Percentiles rank a stretch among this genome's conserved stretches.
Evolutionary conservation across 2,113 vertebrate genomes (phyloP).

Genomic region (Colinus virginianus): DNA sequence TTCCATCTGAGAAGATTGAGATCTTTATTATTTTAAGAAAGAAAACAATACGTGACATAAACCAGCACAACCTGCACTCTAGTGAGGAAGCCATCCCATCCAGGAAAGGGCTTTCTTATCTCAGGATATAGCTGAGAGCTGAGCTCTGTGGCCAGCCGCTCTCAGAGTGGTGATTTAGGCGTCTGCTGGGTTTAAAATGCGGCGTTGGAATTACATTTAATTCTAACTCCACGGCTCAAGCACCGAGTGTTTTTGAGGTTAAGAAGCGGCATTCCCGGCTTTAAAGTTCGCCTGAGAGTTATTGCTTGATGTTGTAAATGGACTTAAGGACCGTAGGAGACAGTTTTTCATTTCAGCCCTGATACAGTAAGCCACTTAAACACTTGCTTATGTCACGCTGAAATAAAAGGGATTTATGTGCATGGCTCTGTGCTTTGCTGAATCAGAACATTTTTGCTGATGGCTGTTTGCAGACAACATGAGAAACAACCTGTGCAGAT

Average conservation of each 20-base stretch:
- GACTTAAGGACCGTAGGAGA: slow-evolving; percentile 55
- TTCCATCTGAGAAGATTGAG: slow-evolving; percentile 42
- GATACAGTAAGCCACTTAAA: slow-evolving; percentile 67
- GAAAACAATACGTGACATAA: slow-evolving; percentile 69
- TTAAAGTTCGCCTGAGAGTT: slow-evolving; percentile 54
- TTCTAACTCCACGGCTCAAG: slow-evolving; percentile 9
- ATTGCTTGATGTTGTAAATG: slow-evolving; percentile 52
- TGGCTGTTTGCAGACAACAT: not conserved
- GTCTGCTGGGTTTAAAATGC: not conserved
- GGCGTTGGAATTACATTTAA: not conserved
- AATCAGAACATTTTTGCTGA: slow-evolving; percentile 64
- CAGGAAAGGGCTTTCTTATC: slow-evolving; percentile 65
- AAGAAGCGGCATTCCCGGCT: not conserved
- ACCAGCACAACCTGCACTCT: not conserved
- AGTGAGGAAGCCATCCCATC: not conserved
- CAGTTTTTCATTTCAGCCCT: slow-evolving; percentile 59
- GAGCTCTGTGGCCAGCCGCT: rapidly evolving
- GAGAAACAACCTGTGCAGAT: slow-evolving; percentile 64
- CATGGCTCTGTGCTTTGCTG: slow-evolving; percentile 48
- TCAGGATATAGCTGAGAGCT: slow-evolving; percentile 64
- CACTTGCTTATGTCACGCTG: slow-evolving; percentile 68
- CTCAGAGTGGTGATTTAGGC: not conserved
- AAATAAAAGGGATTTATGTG: slow-evolving; percentile 73
- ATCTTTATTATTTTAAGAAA: slow-evolving; percentile 53
- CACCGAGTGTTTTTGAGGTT: slow-evolving; percentile 39